These are phyloP conservation scores for Clarias platycephalus DNA, from an alignment of 2,797 vertebrate genomes.

Conservation along the genomic window DNA sequence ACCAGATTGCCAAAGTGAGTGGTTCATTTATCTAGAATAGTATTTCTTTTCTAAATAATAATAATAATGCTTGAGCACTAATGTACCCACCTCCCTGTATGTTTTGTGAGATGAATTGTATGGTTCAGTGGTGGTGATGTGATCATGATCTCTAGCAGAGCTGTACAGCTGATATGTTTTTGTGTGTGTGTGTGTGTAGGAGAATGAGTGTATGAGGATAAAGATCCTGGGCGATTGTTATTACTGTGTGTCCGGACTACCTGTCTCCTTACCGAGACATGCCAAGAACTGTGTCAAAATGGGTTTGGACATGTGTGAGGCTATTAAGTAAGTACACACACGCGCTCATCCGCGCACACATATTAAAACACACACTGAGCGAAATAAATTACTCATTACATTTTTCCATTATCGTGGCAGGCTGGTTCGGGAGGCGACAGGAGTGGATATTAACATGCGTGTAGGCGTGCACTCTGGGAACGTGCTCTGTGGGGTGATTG, in stretches of 20 bases:
- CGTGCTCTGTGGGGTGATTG: slow-evolving; percentile 94
- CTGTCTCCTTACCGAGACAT: slow-evolving; percentile 91
- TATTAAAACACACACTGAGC: background rate
- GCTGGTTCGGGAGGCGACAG: slow-evolving; percentile 92
- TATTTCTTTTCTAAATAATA: background rate
- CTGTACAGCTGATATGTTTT: background rate
- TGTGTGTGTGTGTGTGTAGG: slow-evolving; percentile 68
- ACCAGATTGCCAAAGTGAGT: slow-evolving; percentile 97
- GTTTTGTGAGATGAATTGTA: background rate
- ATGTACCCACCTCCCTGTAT: background rate
- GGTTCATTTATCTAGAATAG: background rate
- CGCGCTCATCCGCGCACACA: background rate
- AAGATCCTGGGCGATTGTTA: slow-evolving; percentile 99
- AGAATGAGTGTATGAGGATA: slow-evolving; percentile 99
- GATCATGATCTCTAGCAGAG: background rate
- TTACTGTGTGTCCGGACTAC: slow-evolving; percentile 96
- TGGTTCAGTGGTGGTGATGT: background rate
- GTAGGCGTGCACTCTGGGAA: slow-evolving; percentile 97
- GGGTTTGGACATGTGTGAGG: slow-evolving; percentile 98
- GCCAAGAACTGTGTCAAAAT: slow-evolving; percentile 99
- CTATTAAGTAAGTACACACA: slow-evolving; percentile 90
- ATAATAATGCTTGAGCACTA: background rate
- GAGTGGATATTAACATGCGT: slow-evolving; percentile 96
- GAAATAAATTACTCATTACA: background rate
- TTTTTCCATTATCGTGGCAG: slow-evolving; percentile 63